Conservation (phyloP, 2,113 vertebrate species). For the Bettongia penicillata region DNA sequence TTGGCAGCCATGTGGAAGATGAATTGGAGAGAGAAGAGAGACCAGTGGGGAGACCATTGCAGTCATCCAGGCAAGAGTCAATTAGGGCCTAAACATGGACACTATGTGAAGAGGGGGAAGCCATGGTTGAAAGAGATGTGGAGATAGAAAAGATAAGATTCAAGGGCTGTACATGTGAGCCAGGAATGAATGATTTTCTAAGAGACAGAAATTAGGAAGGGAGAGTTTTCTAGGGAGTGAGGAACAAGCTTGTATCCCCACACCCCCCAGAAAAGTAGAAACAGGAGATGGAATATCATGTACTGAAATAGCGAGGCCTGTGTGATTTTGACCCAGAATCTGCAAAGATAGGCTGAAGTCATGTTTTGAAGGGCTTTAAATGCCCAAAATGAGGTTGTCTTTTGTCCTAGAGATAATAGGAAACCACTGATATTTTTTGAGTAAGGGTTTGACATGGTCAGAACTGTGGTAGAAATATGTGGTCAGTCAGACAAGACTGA, state of each 20-base stretch:
- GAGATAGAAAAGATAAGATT: background rate
- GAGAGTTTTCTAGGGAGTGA: background rate
- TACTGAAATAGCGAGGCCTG: background rate
- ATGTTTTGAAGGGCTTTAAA: background rate
- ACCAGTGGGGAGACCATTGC: background rate
- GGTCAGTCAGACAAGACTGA: no score
- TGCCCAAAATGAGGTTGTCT: background rate
- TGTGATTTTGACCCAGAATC: background rate
- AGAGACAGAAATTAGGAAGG: background rate
- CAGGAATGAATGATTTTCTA: background rate
- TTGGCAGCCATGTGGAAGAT: background rate
- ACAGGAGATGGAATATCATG: background rate
- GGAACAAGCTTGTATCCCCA: background rate
- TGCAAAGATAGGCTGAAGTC: background rate
- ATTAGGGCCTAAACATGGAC: background rate
- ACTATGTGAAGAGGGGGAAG: background rate
- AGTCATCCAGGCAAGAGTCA: background rate
- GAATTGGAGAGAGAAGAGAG: background rate
- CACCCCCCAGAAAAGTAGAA: background rate
- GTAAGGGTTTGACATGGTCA: background rate
- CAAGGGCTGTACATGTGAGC: background rate
- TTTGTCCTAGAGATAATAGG: background rate
- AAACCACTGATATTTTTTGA: background rate
- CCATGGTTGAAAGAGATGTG: background rate
- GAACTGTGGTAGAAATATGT: background rate